phyloP scores from a whole-genome alignment of 1,140 invertebrate species.

The Sogatella furcifera region DNA sequence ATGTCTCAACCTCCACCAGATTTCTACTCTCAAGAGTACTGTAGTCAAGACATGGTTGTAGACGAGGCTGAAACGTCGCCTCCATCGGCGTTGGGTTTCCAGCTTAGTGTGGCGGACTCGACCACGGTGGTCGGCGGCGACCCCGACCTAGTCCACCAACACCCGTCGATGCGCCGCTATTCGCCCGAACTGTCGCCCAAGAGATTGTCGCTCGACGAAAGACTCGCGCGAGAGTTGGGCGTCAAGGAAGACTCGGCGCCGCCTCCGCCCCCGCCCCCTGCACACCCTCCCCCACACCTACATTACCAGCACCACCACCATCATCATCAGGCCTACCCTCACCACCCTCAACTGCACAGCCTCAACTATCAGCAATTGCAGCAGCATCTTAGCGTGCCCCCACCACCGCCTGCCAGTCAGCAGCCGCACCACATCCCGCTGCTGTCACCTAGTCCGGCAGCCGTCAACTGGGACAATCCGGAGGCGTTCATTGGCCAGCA shows the following conservation, averaged over 20 bases:
- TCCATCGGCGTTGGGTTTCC: slow-evolving; percentile 17
- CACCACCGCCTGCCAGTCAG: not conserved
- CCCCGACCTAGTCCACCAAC: slow-evolving; percentile 24
- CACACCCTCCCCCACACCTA: slow-evolving; percentile 3
- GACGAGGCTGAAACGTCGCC: not conserved
- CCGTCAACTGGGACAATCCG: slow-evolving; percentile 13
- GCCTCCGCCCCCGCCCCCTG: slow-evolving; percentile 11
- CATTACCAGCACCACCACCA: slow-evolving; percentile 6
- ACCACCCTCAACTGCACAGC: not conserved
- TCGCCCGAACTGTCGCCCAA: slow-evolving; percentile 25
- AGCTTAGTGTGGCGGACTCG: slow-evolving; percentile 30
- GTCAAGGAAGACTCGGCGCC: slow-evolving; percentile 23
- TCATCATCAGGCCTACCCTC: not conserved
- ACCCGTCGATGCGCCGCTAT: slow-evolving; percentile 9
- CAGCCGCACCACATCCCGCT: not conserved
- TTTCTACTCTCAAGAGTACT: too few relatives aligned
- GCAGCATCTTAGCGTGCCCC: not conserved
- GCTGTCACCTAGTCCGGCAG: not conserved
- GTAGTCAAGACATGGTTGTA: too few relatives aligned
- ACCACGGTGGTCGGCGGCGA: slow-evolving; percentile 25
- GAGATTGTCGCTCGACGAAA: slow-evolving; percentile 33
- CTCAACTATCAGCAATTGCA: slow-evolving; percentile 4
- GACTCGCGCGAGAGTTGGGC: slow-evolving; percentile 34
- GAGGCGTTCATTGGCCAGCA: slow-evolving; percentile 17
- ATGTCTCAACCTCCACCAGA: too few relatives aligned